These are phyloP conservation scores for Notamacropus eugenii DNA, from an alignment of 2,797 vertebrate species.

Conservation along the genomic window DNA sequence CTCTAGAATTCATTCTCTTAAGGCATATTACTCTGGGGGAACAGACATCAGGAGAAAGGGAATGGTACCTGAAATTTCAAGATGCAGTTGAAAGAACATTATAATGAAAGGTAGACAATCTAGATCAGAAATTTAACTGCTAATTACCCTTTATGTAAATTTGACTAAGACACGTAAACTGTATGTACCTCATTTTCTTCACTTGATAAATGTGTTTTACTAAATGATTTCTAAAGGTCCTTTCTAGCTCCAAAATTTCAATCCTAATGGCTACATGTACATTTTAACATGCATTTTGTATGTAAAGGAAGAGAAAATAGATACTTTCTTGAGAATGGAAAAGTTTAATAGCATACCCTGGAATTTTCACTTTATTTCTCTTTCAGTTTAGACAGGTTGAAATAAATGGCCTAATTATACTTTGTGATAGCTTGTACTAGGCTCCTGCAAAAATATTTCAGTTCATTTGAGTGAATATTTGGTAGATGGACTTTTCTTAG, in stretches of 20 bases:
- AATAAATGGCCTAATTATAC: not conserved
- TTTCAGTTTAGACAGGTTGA: not conserved
- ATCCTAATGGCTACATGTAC: not conserved
- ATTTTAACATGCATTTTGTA: not conserved
- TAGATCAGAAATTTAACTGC: not conserved
- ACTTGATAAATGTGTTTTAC: not conserved
- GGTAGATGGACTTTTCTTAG: not conserved
- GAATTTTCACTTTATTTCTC: not conserved
- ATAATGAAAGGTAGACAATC: not conserved
- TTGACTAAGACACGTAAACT: not conserved
- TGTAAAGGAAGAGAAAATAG: not conserved
- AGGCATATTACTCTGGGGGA: not conserved
- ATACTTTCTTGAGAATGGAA: not conserved
- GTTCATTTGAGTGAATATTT: not conserved
- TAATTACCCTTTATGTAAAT: not conserved
- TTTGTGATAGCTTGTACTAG: not conserved
- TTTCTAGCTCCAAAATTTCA: not conserved
- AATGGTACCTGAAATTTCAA: not conserved
- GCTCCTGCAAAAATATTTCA: not conserved
- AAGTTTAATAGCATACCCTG: not conserved
- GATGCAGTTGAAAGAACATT: not conserved
- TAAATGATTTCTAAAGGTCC: not conserved
- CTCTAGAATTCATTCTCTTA: not conserved
- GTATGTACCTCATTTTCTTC: not conserved
- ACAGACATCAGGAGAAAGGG: not conserved